Percentiles rank a stretch among this genome's conserved stretches.
phyloP scores from a whole-genome alignment of 2,888 invertebrate species.

The Netelia melanura region DNA sequence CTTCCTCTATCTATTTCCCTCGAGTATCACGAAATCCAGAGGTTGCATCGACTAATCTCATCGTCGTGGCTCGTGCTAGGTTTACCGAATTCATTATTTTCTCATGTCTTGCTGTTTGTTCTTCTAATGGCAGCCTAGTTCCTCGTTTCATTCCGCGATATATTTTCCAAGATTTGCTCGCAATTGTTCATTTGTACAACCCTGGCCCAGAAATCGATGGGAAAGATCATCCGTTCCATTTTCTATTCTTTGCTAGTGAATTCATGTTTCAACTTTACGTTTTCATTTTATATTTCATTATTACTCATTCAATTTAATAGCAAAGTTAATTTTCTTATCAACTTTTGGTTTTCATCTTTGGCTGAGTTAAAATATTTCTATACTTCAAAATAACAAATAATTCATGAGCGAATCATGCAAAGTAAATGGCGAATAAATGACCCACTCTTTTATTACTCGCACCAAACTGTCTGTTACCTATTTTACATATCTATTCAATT shows the following conservation, averaged over 20 bases:
- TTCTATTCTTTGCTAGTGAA: neutral
- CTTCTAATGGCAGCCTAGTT: conserved; percentile 49
- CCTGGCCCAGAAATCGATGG: conserved; percentile 39
- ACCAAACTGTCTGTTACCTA: too few relatives aligned
- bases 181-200: neutral
- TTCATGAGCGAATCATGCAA: too few relatives aligned
- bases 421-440: too few relatives aligned
- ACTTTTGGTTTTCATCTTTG: too few relatives aligned
- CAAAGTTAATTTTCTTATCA: too few relatives aligned
- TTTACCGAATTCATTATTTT: conserved; percentile 44
- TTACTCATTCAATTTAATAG: too few relatives aligned
- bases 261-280: neutral
- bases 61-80: conserved; percentile 22
- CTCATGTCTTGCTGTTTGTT: conserved; percentile 36
- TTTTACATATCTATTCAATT: too few relatives aligned
- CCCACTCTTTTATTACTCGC: too few relatives aligned
- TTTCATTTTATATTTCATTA: too few relatives aligned
- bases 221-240: conserved; percentile 25
- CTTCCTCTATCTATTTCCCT: conserved; percentile 4
- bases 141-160: neutral
- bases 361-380: too few relatives aligned
- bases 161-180: conserved; percentile 47
- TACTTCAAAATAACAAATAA: too few relatives aligned
- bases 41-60: conserved; percentile 48
- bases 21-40: conserved; percentile 43